phyloP scores from a whole-genome alignment of 2,113 vertebrate species.

The Lucifuga dentata region DNA sequence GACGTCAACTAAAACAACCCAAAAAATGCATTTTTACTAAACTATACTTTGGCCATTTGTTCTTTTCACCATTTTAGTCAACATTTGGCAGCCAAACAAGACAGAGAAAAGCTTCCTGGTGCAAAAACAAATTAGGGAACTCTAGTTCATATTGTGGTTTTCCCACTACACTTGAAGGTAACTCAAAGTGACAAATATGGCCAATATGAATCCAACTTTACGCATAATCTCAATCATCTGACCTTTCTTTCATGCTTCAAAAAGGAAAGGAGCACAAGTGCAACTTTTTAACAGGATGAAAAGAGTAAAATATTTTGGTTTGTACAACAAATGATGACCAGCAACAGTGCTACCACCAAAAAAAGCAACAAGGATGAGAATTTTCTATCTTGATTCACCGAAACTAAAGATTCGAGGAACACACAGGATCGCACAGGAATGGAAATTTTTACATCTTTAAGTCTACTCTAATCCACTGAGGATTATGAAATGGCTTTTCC shows the following conservation, averaged over 20 bases:
- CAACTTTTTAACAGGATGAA: conserved; percentile 1
- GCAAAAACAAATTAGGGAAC: conserved; percentile 53
- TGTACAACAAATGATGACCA: conserved; percentile 11
- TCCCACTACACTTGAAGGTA: conserved; percentile 30
- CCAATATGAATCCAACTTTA: neutral
- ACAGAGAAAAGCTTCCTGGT: conserved; percentile 28
- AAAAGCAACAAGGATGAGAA: neutral
- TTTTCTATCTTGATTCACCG: too few species aligned
- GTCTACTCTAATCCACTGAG: too few species aligned
- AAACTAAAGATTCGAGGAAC: too few species aligned
- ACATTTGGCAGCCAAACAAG: conserved; percentile 28
- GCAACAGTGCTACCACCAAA: neutral
- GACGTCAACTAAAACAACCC: conserved; percentile 49
- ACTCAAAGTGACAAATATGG: conserved; percentile 32
- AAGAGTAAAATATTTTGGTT: conserved; percentile 12
- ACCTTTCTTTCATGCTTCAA: neutral
- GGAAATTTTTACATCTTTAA: too few species aligned
- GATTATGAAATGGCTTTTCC: too few species aligned
- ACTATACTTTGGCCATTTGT: conserved; percentile 31
- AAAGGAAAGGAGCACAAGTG: conserved; percentile 2
- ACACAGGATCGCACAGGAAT: too few species aligned
- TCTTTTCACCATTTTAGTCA: conserved; percentile 21
- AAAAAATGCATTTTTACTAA: conserved; percentile 37
- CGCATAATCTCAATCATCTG: too few species aligned
- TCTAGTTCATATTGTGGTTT: conserved; percentile 35